Base-by-base conservation (phyloP, 2,888 invertebrate genomes). In the Patella depressa region DNA sequence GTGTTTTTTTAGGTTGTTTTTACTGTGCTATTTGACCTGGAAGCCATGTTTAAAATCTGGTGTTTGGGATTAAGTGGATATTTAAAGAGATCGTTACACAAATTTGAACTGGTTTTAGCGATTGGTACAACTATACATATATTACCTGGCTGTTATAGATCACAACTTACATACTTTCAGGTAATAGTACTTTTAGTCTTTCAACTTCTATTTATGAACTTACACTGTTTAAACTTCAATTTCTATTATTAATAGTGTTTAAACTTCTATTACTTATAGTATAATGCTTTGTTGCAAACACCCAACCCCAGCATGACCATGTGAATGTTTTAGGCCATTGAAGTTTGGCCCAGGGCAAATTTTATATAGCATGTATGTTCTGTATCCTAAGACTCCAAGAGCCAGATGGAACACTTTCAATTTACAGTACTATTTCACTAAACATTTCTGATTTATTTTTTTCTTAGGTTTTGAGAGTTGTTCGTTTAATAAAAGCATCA, bases 21-120 rank as follows among this genome's bases (percentile, higher is more conserved):
- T 91, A 99, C 99, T 0, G 94, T 97, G 79, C 94, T 99, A 84
- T 94, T 99, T 89, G 96, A 98, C 90, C 92, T 98, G 82, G 99
- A 99, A 93, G 97, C 97, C 0, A 90, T 98, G 57, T 97, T 99
- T 90, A 99, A 99, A 93, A 96, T 99, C 85, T 98, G 98, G 95
- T 99, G 99, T 89, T 93, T 99, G 74, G 98, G 99, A 3, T 96
- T 98, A 93, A 94, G 96, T 78, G 97, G 97, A 15, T 99, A 99
- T 90, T 96, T 96, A 92, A 96, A 96, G 88, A 96, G 99, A 91
- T 97, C 98, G 0, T 96, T 98, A 83, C 98, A 99, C 92, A 99
- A 99, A 92, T 99, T 99, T 92, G 99, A 99, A 92, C 92, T 99
- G 59, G 93, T 98, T 0, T 92, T 99, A 77, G 96, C 97, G 1